phyloP scores from a whole-genome alignment of 2,797 vertebrate genomes.

The Enteromius afrohamiltoni region DNA sequence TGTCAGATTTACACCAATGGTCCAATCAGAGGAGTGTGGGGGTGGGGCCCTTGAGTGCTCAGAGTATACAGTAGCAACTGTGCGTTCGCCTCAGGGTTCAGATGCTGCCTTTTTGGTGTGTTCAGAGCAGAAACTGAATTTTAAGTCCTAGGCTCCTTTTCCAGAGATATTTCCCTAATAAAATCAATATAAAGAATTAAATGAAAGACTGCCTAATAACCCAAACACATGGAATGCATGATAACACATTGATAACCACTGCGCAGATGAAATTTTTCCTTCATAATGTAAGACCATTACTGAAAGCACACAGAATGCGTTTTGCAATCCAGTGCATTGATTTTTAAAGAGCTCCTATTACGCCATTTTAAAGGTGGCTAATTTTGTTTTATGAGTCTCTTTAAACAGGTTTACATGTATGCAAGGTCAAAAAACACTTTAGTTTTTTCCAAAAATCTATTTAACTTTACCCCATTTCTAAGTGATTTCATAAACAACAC shows the following conservation, averaged over 20 bases:
- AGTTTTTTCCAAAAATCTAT: no score
- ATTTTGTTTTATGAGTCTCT: no score
- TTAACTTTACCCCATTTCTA: no score
- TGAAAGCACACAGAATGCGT: background rate
- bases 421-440: no score
- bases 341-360: no score
- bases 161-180: background rate
- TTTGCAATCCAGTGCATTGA: background rate
- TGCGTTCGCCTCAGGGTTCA: background rate
- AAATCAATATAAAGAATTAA: background rate
- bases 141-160: background rate
- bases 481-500: no score
- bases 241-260: background rate
- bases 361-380: no score
- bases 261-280: no score
- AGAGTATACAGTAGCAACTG: background rate
- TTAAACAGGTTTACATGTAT: no score
- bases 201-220: background rate
- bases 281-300: background rate
- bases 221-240: background rate
- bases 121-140: background rate
- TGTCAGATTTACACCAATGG: background rate
- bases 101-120: background rate
- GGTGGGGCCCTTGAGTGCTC: background rate
- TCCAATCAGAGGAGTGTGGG: conserved; percentile 23